These are phyloP conservation scores for Drosophila bipectinata DNA, from an alignment of 1,140 invertebrate genomes.

Conservation along the genomic window DNA sequence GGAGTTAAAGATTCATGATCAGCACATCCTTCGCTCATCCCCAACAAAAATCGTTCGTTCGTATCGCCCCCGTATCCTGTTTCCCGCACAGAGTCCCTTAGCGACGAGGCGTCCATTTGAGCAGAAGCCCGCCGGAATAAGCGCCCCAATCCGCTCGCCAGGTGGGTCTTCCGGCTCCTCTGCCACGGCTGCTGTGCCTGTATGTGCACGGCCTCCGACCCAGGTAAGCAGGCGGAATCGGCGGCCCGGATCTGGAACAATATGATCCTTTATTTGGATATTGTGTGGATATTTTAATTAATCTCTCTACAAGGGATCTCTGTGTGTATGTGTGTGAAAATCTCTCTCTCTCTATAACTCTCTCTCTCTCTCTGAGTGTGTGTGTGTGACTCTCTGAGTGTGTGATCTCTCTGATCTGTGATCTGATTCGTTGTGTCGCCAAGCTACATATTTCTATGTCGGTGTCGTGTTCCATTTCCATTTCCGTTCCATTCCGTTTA, in stretches of 20 bases:
- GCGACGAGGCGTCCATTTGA: conserved; percentile 30
- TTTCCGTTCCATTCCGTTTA: conserved; percentile 5
- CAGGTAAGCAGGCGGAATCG: conserved; percentile 51
- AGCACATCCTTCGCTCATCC: conserved; percentile 28
- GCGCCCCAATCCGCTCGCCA: conserved; percentile 34
- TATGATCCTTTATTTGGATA: not conserved
- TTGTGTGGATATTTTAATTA: not conserved
- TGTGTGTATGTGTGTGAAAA: not conserved
- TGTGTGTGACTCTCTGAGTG: not conserved
- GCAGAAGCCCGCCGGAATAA: conserved; percentile 20
- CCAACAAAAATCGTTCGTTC: conserved; percentile 24
- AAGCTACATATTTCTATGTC: not conserved
- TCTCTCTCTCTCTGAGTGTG: not conserved
- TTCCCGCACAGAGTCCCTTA: conserved; percentile 31
- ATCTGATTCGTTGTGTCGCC: not conserved
- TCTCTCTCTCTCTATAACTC: not conserved
- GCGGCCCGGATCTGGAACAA: not conserved
- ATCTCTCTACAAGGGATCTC: no score
- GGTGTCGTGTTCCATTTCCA: conserved; percentile 9
- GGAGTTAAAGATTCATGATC: conserved; percentile 5
- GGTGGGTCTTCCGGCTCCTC: conserved; percentile 20
- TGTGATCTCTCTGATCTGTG: conserved; percentile 6
- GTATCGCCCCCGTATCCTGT: conserved; percentile 35
- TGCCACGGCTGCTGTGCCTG: conserved; percentile 42
- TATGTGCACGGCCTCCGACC: conserved; percentile 39